These are phyloP conservation scores for human DNA, from an alignment of 2,113 vertebrate species.

Conservation along the genomic window GRCh38 chr14:83029501-83030000, in stretches of 20 bases:
- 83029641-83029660: neutral
- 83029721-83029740: neutral
- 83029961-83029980: neutral
- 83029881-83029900: conserved; percentile 10
- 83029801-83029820: neutral
- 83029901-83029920: neutral
- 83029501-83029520: too few relatives aligned
- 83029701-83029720: neutral
- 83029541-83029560: too few relatives aligned
- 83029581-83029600: neutral
- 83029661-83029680: neutral
- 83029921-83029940: neutral
- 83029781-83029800: neutral
- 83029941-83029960: neutral
- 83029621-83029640: neutral
- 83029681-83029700: neutral
- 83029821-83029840: neutral
- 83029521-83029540: too few relatives aligned
- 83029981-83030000: neutral
- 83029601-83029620: neutral
- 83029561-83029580: too few relatives aligned
- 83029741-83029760: neutral
- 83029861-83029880: neutral
- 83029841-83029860: neutral
- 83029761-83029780: neutral